Percentiles rank a stretch among this genome's conserved stretches.
Evolutionary conservation across 2,888 invertebrate genomes (phyloP).

Genomic region (Priocnemis perturbator): DNA sequence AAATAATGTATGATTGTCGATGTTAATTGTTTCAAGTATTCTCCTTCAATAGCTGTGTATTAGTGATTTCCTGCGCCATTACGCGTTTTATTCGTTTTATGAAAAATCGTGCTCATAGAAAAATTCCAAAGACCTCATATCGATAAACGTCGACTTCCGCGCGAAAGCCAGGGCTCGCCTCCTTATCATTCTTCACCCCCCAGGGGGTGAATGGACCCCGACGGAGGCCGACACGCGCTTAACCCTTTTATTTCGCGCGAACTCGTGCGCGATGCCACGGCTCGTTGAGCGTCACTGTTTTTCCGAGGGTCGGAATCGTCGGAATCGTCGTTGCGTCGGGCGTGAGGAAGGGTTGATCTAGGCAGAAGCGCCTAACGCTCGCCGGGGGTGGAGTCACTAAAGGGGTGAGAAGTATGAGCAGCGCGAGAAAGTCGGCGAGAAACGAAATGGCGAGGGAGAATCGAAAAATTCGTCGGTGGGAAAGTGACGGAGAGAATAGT

Average conservation of each 20-base stretch:
- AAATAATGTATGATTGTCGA: no score
- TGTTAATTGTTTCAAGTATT: no score
- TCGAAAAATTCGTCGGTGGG: constrained; percentile 44
- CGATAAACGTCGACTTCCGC: no score
- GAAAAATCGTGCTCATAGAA: no score
- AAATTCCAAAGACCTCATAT: no score
- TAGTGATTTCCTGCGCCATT: no score
- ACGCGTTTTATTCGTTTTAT: no score
- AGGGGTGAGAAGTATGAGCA: constrained; percentile 16
- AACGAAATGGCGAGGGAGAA: constrained; percentile 43
- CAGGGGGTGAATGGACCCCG: constrained; percentile 1
- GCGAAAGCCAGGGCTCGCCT: background rate
- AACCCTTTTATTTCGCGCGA: constrained; percentile 64
- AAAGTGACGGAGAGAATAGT: constrained; percentile 47
- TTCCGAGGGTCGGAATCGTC: constrained; percentile 61
- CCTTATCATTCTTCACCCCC: background rate
- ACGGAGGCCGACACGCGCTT: background rate
- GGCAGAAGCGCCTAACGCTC: constrained; percentile 60
- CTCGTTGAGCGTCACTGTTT: constrained; percentile 72
- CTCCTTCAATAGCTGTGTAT: no score
- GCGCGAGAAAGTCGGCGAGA: no score
- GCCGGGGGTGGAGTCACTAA: constrained; percentile 22
- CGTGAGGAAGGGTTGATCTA: constrained; percentile 72
- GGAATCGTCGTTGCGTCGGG: constrained; percentile 57
- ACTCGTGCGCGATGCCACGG: constrained; percentile 66